A percentile compares a stretch with the other conserved stretches of the same genome.
Evolutionary conservation across 2,888 invertebrate genomes (phyloP).

Genomic region (Ctena decussata): DNA sequence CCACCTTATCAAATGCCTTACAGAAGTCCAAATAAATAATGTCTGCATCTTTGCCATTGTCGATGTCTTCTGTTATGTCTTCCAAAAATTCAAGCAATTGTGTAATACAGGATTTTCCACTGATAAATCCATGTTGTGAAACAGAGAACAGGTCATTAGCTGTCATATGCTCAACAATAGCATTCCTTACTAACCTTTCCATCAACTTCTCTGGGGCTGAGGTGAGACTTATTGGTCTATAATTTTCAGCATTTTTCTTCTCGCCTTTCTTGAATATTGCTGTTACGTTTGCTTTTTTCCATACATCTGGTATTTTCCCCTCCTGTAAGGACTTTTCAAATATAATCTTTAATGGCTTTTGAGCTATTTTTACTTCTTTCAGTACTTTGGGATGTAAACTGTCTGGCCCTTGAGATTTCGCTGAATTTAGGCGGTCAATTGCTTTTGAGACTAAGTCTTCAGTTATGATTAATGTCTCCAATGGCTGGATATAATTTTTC

Average conservation of each 20-base stretch:
- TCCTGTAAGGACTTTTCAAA: conserved; percentile 20
- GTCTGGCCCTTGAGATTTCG: conserved; percentile 21
- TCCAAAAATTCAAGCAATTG: conserved; percentile 21
- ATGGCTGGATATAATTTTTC: too few relatives aligned
- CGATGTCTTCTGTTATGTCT: conserved; percentile 15
- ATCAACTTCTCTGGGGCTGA: conserved; percentile 7
- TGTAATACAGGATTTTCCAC: not conserved
- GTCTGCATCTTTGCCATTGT: conserved; percentile 18
- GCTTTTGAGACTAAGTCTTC: too few relatives aligned
- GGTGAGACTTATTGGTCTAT: not conserved
- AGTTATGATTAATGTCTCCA: too few relatives aligned
- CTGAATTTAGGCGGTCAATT: too few relatives aligned
- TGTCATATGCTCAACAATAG: not conserved
- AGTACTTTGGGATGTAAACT: conserved; percentile 17
- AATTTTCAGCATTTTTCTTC: not conserved
- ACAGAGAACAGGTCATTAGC: not conserved
- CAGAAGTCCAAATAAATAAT: conserved; percentile 31
- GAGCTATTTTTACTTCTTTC: not conserved
- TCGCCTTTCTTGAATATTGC: conserved; percentile 4
- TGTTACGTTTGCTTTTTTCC: conserved; percentile 28
- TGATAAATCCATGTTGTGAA: conserved; percentile 19
- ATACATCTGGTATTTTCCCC: conserved; percentile 4
- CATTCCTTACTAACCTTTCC: conserved; percentile 15
- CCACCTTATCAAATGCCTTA: conserved; percentile 19
- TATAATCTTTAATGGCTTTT: not conserved